These are phyloP conservation scores for Tortricodes alternella DNA, from an alignment of 2,888 invertebrate genomes.

Conservation along the genomic window DNA sequence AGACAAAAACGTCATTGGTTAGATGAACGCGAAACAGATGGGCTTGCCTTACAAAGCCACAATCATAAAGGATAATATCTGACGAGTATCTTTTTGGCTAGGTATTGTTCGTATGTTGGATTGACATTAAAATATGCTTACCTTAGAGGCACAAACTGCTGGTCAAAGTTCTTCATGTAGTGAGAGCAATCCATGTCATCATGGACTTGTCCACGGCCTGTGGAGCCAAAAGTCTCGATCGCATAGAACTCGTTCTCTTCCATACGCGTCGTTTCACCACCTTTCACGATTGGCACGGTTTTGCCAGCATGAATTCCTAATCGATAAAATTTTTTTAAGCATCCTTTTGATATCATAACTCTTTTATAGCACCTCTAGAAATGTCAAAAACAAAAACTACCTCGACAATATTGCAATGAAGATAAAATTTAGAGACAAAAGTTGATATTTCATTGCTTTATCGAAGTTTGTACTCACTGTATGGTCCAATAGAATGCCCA, in stretches of 20 bases:
- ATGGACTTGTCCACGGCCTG: conserved; percentile 96
- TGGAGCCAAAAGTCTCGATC: conserved; percentile 99
- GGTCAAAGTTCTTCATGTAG: conserved; percentile 99
- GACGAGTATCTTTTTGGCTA: no score
- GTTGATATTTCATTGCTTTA: no score
- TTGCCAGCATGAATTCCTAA: conserved; percentile 96
- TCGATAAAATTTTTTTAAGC: neutral
- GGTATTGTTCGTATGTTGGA: no score
- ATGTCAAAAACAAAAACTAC: no score
- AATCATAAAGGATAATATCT: no score
- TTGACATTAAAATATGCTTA: conserved; percentile 48
- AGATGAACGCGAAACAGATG: no score
- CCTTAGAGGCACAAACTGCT: conserved; percentile 94
- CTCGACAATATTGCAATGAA: no score
- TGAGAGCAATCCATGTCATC: conserved; percentile 99
- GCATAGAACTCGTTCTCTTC: conserved; percentile 99
- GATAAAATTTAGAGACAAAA: no score
- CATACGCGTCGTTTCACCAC: conserved; percentile 98
- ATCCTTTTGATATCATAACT: neutral
- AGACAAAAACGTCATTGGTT: no score
- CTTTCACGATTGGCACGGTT: conserved; percentile 99
- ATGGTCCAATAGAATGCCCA: conserved; percentile 99
- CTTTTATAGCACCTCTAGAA: no score
- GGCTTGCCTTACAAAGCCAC: no score
- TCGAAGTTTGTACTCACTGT: conserved; percentile 85